Base-by-base conservation (phyloP, 2,888 invertebrate species). In the Cordilura impudica region DNA sequence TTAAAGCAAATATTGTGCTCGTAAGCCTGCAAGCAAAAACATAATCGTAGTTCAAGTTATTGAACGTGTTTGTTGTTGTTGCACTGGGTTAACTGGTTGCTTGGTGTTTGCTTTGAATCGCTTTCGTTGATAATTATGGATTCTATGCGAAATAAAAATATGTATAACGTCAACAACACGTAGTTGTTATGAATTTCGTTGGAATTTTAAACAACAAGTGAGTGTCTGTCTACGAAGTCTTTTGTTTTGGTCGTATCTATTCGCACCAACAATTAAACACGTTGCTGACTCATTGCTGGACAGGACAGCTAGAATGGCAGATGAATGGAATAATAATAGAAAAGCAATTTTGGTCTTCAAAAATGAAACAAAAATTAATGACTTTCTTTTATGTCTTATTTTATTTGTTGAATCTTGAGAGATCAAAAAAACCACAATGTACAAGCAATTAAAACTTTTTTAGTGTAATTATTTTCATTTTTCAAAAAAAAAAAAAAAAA, bases 91-190 rank as follows among this genome's bases (percentile, higher is more conserved):
- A 39, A 39, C 35, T 39, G n/a, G 35, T 39, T 39, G 35, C n/a
- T n/a, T 39, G 2, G 26, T 29, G 56, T 56, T 56, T 14, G 29
- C 5, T 53, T 26, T n/a, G n/a, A n/a, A n/a, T 23, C 14, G 53
- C n/a, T 29, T 7, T 53, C 26, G 26, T 29, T 35, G 56, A 14
- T n/a, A 49, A n/a, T 4, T 21, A 51, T n/a, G 8, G 21, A 21
- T 39, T 56, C 56, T 56, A 35, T 31, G 31, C 18, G 31, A 56
- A 39, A n/a, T 5, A n/a, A n/a, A 49, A 49, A 26, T 4, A 26
- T 12, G 45, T 49, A 56, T 14, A 58, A 49, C 31, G 29, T 49
- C 19, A 69, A 35, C 21, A 70, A 54, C 63, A 72, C 65, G 54
- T 26, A 65, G 35, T 18, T 23, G 56, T 8, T 45, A 65, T 35